Evolutionary conservation across 2,888 invertebrate species (phyloP).

Genomic region (Glaucopsyche alexis): DNA sequence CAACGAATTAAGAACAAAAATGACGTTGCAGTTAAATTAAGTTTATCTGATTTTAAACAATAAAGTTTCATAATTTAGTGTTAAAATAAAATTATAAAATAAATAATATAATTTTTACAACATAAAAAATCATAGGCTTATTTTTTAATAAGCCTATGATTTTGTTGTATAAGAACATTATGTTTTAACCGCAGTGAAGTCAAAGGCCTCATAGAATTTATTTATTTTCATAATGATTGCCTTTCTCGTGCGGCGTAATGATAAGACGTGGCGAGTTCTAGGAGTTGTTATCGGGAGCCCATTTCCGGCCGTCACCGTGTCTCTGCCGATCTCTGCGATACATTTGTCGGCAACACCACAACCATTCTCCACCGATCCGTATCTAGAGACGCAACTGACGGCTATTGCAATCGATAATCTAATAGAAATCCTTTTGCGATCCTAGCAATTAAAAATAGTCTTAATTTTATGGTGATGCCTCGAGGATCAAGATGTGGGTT

Average conservation of each 20-base stretch:
- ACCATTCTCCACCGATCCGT: conserved; percentile 49
- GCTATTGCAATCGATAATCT: conserved; percentile 71
- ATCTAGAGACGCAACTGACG: conserved; percentile 59
- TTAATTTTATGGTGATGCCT: conserved; percentile 36
- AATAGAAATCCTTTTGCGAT: conserved; percentile 57
- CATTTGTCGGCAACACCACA: conserved; percentile 73
- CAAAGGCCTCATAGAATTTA: conserved; percentile 48
- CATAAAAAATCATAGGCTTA: too few relatives aligned
- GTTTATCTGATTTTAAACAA: not conserved
- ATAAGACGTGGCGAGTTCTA: conserved; percentile 65
- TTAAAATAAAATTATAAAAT: too few relatives aligned
- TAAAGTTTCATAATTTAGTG: not conserved
- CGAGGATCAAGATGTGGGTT: conserved; percentile 51
- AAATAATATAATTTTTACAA: too few relatives aligned
- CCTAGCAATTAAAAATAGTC: conserved; percentile 44
- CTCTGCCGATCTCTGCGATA: conserved; percentile 72
- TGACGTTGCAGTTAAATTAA: not conserved
- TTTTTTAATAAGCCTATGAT: not conserved
- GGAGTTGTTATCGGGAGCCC: conserved; percentile 74
- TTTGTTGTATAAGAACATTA: not conserved
- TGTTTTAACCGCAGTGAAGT: not conserved
- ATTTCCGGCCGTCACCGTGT: conserved; percentile 76
- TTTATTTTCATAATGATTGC: conserved; percentile 74
- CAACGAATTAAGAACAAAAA: not conserved
- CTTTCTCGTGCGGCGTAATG: conserved; percentile 69